A percentile compares a stretch with the other conserved stretches of the same genome.
Conservation (phyloP, 2,797 vertebrate species). For the Diplodus sargus region DNA sequence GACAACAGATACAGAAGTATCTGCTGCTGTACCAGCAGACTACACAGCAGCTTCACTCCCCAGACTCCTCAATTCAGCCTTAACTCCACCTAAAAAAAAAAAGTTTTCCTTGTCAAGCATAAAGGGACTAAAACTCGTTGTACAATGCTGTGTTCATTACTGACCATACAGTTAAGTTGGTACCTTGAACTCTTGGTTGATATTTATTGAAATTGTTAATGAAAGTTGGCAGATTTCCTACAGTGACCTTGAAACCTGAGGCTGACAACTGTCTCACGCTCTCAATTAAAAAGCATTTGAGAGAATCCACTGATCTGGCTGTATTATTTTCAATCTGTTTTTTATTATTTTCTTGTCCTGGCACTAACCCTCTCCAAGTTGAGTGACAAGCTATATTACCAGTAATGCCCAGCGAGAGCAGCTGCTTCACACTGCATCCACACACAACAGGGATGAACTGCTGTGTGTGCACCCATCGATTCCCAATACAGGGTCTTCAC, state of each 20-base stretch:
- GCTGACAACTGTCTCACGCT: neutral
- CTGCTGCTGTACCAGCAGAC: too few species aligned
- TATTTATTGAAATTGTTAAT: neutral
- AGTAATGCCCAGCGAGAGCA: conserved; percentile 26
- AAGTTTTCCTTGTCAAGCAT: too few species aligned
- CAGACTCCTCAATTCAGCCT: too few species aligned
- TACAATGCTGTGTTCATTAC: too few species aligned
- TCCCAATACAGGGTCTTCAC: conserved; percentile 45
- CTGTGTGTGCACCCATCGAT: conserved; percentile 57
- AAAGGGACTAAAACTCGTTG: too few species aligned
- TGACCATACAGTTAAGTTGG: too few species aligned
- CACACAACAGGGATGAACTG: conserved; percentile 42
- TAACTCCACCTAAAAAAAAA: too few species aligned
- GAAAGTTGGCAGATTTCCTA: neutral
- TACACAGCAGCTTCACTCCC: too few species aligned
- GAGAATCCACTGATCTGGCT: neutral
- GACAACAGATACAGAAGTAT: too few species aligned
- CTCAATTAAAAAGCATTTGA: neutral
- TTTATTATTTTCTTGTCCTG: neutral
- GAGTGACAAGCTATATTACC: neutral
- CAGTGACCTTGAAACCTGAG: neutral
- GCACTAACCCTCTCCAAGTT: neutral
- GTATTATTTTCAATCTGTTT: neutral
- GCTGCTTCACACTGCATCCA: conserved; percentile 17
- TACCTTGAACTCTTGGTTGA: neutral